Evolutionary conservation across 2,888 invertebrate genomes (phyloP).

Genomic region (Rhamnusium bicolor): DNA sequence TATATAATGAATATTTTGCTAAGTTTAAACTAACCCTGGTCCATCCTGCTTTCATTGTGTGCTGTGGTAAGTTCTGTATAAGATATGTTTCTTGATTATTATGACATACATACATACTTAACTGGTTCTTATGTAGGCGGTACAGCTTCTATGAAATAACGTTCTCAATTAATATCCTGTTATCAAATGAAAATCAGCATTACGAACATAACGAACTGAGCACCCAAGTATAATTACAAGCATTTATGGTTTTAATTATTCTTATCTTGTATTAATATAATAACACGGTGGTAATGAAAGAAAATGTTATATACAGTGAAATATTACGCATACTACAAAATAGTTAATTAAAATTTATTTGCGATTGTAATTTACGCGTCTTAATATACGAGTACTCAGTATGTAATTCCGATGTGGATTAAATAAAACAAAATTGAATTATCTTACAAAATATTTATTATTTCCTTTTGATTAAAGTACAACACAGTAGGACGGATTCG

Average conservation of each 20-base stretch:
- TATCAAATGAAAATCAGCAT: constrained; percentile 67
- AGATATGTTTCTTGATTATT: constrained; percentile 16
- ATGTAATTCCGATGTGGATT: not conserved
- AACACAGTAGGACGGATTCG: constrained; percentile 62
- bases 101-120: constrained; percentile 19
- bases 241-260: constrained; percentile 70
- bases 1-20: not conserved
- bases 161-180: constrained; percentile 65
- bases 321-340: constrained; percentile 49
- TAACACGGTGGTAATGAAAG: constrained; percentile 66
- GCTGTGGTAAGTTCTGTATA: not conserved
- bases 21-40: not conserved
- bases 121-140: constrained; percentile 52
- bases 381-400: not conserved
- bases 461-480: constrained; percentile 28
- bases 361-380: not conserved
- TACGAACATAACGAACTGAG: constrained; percentile 61
- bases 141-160: constrained; percentile 62
- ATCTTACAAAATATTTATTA: constrained; percentile 48
- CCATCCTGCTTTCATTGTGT: not conserved
- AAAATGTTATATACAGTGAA: constrained; percentile 61
- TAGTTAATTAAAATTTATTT: constrained; percentile 34
- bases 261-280: constrained; percentile 69
- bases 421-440: constrained; percentile 28
- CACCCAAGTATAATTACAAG: constrained; percentile 66